phyloP scores from a whole-genome alignment of 1,140 invertebrate species.

The Pogonomyrmex barbatus region DNA sequence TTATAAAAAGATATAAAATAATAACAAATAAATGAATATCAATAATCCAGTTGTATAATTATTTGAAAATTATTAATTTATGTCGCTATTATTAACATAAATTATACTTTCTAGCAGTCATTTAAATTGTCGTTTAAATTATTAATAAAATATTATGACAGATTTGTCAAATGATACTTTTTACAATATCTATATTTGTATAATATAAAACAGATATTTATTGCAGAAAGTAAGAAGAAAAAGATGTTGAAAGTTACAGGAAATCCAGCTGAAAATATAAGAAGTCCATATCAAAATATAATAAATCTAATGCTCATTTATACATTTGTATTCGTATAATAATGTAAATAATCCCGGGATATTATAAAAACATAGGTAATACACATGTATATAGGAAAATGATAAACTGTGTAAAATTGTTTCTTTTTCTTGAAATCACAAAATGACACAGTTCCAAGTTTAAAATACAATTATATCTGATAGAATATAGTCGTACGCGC shows the following conservation, averaged over 20 bases:
- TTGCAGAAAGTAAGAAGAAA: not conserved
- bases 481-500: not conserved
- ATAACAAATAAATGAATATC: not conserved
- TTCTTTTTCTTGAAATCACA: not conserved
- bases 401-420: not conserved
- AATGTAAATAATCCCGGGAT: not conserved
- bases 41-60: not conserved
- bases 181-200: not conserved
- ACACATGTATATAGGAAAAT: slow-evolving; percentile 3
- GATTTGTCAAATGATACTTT: not conserved
- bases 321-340: slow-evolving; percentile 13
- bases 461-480: not conserved
- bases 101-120: not conserved
- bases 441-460: not conserved
- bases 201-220: slow-evolving; percentile 14
- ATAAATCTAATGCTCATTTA: slow-evolving; percentile 29
- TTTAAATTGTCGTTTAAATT: not conserved
- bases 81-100: not conserved
- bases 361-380: slow-evolving; percentile 14
- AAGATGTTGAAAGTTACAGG: not conserved
- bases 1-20: slow-evolving; percentile 1
- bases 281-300: slow-evolving; percentile 20
- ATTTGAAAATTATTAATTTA: not conserved
- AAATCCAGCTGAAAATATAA: slow-evolving; percentile 21
- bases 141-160: not conserved